A percentile compares a stretch with the other conserved stretches of the same genome.
phyloP scores from a whole-genome alignment of 2,113 vertebrate genomes.

The Pterophyllum scalare region DNA sequence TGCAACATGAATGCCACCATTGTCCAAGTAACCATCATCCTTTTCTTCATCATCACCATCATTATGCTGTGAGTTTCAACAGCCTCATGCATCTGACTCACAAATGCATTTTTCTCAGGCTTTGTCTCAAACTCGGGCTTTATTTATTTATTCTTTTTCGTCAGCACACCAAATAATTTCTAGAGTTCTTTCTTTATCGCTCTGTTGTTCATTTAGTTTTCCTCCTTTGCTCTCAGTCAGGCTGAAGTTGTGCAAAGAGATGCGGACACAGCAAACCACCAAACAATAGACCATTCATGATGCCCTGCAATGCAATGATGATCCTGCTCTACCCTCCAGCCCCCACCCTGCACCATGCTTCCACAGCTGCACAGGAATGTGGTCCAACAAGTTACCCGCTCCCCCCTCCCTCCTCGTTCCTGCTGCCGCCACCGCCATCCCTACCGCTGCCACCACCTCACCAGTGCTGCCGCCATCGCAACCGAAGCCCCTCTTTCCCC shows the following conservation, averaged over 20 bases:
- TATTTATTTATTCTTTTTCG: background rate
- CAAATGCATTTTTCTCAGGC: background rate
- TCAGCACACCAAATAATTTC: background rate
- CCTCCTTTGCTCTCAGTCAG: constrained; percentile 48
- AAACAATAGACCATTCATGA: constrained; percentile 86
- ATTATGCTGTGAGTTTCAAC: constrained; percentile 44
- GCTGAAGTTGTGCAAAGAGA: constrained; percentile 77
- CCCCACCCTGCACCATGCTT: constrained; percentile 76
- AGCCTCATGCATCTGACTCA: constrained; percentile 53
- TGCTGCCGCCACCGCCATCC: constrained; percentile 62
- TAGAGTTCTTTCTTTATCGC: constrained; percentile 8
- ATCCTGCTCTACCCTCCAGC: constrained; percentile 73
- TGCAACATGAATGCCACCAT: constrained; percentile 68
- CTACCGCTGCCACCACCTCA: constrained; percentile 72
- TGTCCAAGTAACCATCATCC: constrained; percentile 65
- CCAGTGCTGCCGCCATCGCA: constrained; percentile 67
- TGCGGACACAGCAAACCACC: constrained; percentile 70
- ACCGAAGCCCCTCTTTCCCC: constrained; percentile 67
- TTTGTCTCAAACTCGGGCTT: background rate
- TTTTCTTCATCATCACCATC: constrained; percentile 66
- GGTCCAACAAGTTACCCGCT: constrained; percentile 82
- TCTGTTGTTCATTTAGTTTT: constrained; percentile 16
- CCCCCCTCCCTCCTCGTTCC: constrained; percentile 35
- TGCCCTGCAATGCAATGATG: constrained; percentile 80
- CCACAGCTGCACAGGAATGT: constrained; percentile 86